A percentile compares a stretch with the other conserved stretches of the same genome.
Evolutionary conservation across 2,797 vertebrate species (phyloP).

Genomic region (Hydrophis major): DNA sequence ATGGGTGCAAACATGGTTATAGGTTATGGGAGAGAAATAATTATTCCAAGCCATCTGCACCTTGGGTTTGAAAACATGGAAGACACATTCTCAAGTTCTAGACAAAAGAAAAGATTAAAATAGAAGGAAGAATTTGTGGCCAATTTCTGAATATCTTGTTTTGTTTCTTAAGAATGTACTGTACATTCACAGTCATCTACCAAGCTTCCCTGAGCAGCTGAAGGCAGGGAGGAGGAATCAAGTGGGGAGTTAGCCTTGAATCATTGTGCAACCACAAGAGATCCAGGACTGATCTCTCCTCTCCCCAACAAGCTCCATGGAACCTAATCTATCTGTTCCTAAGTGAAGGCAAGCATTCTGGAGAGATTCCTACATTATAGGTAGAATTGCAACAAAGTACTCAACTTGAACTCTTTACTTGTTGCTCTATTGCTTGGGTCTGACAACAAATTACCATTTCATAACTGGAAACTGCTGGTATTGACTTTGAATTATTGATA

Average conservation of each 20-base stretch:
- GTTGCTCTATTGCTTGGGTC: neutral
- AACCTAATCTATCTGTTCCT: neutral
- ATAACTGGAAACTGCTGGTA: neutral
- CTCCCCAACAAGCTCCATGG: neutral
- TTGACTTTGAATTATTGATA: neutral
- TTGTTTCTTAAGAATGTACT: neutral
- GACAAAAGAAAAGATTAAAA: constrained; percentile 17
- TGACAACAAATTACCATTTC: neutral
- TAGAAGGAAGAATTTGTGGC: neutral
- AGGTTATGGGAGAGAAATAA: neutral
- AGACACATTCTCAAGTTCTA: neutral
- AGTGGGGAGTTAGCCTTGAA: neutral
- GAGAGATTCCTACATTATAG: neutral
- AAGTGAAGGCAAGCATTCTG: neutral
- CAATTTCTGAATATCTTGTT: neutral
- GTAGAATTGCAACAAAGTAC: neutral
- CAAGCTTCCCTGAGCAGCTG: neutral
- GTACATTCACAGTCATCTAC: neutral
- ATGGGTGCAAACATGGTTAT: neutral
- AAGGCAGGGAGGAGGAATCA: neutral
- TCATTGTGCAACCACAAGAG: neutral
- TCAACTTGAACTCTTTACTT: neutral
- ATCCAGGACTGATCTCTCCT: neutral
- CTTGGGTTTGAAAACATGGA: neutral
- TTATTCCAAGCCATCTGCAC: neutral